These are phyloP conservation scores for Habroteleia sp. DNA, from an alignment of 2,888 invertebrate genomes.

Conservation along the genomic window DNA sequence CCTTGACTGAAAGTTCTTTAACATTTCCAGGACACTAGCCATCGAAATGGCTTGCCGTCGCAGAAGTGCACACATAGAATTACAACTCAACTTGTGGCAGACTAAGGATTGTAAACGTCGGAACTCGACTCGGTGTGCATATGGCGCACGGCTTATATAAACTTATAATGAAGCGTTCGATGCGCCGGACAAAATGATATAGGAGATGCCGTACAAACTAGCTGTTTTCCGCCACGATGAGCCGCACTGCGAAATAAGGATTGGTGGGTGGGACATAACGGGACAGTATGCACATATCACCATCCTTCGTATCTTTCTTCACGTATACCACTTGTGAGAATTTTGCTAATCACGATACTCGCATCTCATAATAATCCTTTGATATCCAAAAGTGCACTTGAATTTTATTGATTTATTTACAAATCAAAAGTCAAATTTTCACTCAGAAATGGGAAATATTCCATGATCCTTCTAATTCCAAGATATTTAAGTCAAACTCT, in stretches of 20 bases:
- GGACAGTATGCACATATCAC: conserved; percentile 36
- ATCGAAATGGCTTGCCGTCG: conserved; percentile 10
- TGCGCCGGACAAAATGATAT: conserved; percentile 52
- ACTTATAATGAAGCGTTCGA: conserved; percentile 55
- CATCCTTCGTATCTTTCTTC: no score
- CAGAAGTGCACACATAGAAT: conserved; percentile 31
- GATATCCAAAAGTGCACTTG: no score
- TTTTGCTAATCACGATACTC: conserved; percentile 12
- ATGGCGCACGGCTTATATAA: conserved; percentile 52
- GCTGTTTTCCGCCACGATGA: conserved; percentile 53
- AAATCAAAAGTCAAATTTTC: no score
- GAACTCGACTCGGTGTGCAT: conserved; percentile 44
- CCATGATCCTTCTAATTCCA: no score
- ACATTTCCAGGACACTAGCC: conserved; percentile 46
- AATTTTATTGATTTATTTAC: no score
- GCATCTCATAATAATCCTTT: not conserved
- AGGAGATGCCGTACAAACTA: conserved; percentile 39
- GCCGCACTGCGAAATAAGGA: conserved; percentile 35
- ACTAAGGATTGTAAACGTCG: conserved; percentile 40
- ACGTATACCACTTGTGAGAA: conserved; percentile 17
- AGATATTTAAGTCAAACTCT: no score
- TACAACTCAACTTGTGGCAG: conserved; percentile 33
- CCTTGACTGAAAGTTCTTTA: conserved; percentile 21
- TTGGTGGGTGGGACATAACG: conserved; percentile 55
- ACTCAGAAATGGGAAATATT: no score